A percentile compares a stretch with the other conserved stretches of the same genome.
phyloP scores from a whole-genome alignment of 2,888 invertebrate species.

The Xiphydria camelus region DNA sequence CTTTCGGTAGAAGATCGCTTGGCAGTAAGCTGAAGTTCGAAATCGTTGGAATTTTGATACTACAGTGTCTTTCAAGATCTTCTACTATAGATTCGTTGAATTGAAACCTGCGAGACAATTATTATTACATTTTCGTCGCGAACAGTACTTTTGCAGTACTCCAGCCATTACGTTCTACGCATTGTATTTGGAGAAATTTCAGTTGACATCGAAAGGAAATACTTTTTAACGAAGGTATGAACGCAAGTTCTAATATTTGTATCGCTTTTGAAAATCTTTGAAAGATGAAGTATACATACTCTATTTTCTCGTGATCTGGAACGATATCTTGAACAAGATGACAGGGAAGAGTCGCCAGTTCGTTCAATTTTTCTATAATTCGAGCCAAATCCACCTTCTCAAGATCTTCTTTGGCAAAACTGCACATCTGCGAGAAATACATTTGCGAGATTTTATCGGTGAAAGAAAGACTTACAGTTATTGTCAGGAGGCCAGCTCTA shows the following conservation, averaged over 20 bases:
- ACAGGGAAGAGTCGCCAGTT: conserved; percentile 35
- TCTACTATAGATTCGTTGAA: conserved; percentile 57
- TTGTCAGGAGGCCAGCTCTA: neutral
- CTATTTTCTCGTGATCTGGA: conserved; percentile 16
- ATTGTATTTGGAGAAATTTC: too few relatives aligned
- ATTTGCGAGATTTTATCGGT: too few relatives aligned
- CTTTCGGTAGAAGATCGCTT: conserved; percentile 51
- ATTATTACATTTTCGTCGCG: conserved; percentile 12
- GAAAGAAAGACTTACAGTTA: conserved; percentile 4
- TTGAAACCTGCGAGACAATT: conserved; percentile 48
- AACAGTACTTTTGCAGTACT: too few relatives aligned
- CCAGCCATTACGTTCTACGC: too few relatives aligned
- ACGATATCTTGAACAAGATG: conserved; percentile 31
- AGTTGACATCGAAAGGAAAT: too few relatives aligned
- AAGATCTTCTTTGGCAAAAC: conserved; percentile 17
- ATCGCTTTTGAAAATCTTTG: too few relatives aligned
- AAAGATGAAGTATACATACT: conserved; percentile 27
- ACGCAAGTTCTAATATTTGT: too few relatives aligned
- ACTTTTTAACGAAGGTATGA: too few relatives aligned
- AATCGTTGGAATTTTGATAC: conserved; percentile 54
- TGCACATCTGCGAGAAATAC: conserved; percentile 32
- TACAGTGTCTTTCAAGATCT: conserved; percentile 57
- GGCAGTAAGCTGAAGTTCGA: conserved; percentile 52
- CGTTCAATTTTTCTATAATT: conserved; percentile 30
- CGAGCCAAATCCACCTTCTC: conserved; percentile 34